A percentile compares a stretch with the other conserved stretches of the same genome.
Conservation (phyloP, 2,113 vertebrate genomes). For the Apeltes quadracus region DNA sequence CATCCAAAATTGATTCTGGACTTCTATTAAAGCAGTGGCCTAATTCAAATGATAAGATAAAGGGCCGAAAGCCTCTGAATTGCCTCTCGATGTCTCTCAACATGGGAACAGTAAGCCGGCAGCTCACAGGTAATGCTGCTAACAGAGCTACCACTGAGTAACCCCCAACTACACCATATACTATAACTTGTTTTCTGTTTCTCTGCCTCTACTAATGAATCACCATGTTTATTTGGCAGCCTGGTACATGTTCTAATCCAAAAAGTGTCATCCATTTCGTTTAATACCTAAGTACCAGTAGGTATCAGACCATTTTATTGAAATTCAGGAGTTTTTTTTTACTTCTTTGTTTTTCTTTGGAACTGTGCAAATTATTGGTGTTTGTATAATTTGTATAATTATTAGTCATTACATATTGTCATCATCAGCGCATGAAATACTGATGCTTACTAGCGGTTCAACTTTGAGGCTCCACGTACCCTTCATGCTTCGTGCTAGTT, state of each 20-base stretch:
- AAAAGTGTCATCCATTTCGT: neutral
- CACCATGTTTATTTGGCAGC: neutral
- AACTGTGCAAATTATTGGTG: neutral
- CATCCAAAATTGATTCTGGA: constrained; percentile 28
- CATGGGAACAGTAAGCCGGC: neutral
- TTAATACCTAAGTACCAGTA: neutral
- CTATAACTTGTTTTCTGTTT: neutral
- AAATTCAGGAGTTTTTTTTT: no score
- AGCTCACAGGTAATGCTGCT: neutral
- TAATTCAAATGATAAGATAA: neutral
- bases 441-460: neutral
- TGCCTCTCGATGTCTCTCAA: neutral
- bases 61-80: neutral
- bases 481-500: neutral
- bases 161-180: neutral
- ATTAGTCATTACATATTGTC: neutral
- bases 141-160: neutral
- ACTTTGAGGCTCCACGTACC: neutral
- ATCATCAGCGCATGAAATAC: neutral
- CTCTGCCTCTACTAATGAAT: neutral
- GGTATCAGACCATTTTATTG: neutral
- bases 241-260: neutral
- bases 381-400: no score
- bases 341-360: neutral
- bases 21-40: neutral